Conservation (phyloP, 2,888 invertebrate species). For the Drosophila percnosoma region DNA sequence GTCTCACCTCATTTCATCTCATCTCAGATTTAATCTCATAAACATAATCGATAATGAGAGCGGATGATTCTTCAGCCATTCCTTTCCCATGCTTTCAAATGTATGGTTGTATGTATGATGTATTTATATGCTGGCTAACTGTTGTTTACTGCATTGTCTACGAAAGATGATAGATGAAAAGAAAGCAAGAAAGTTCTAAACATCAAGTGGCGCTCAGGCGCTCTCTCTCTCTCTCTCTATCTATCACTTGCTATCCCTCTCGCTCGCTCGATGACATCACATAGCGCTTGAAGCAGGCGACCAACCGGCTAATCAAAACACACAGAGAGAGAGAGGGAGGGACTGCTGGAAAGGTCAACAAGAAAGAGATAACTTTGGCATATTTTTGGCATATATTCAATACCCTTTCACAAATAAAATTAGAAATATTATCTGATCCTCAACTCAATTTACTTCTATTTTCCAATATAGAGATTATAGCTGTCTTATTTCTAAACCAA, state of each 20-base stretch:
- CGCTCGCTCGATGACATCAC: conserved; percentile 69
- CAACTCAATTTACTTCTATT: neutral
- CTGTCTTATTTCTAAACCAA: no score
- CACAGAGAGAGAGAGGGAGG: conserved; percentile 1
- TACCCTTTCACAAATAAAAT: neutral
- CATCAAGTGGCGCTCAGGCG: conserved; percentile 52
- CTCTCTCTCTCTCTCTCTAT: neutral
- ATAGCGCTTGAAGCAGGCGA: conserved; percentile 38
- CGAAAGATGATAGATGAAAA: conserved; percentile 4
- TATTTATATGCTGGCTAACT: conserved; percentile 22
- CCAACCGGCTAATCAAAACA: conserved; percentile 68
- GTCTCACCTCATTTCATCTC: conserved; percentile 16
- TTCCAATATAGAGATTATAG: neutral
- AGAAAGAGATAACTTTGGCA: neutral
- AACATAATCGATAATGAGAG: conserved; percentile 53
- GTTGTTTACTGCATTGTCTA: conserved; percentile 23
- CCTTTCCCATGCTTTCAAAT: conserved; percentile 6
- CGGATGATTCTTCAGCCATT: conserved; percentile 19
- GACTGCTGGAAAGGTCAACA: conserved; percentile 46
- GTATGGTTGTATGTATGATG: neutral
- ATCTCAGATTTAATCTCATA: conserved; percentile 38
- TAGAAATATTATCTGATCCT: neutral
- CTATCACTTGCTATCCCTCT: neutral
- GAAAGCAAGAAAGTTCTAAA: conserved; percentile 49
- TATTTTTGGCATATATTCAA: neutral